Conservation (phyloP, 2,888 invertebrate species). For the Rhopalosiphum nymphaeae region DNA sequence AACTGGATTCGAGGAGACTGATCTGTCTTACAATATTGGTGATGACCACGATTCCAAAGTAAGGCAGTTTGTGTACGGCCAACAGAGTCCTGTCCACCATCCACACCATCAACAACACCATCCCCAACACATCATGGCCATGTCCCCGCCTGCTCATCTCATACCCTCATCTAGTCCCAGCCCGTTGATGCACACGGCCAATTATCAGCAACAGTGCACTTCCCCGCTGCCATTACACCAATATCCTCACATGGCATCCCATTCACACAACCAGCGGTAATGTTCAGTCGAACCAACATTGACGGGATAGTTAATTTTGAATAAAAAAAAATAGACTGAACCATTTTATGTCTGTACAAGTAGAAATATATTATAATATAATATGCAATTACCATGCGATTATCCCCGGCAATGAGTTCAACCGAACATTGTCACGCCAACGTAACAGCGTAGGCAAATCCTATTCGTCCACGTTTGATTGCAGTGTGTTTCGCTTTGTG, state of each 20-base stretch:
- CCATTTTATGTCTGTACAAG: constrained; percentile 30
- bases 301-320: constrained; percentile 9
- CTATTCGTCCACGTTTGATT: constrained; percentile 48
- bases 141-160: constrained; percentile 72
- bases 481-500: constrained; percentile 50
- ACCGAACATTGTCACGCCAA: constrained; percentile 41
- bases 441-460: constrained; percentile 45
- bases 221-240: constrained; percentile 74
- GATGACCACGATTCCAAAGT: constrained; percentile 94
- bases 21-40: constrained; percentile 95
- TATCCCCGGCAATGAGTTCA: constrained; percentile 41
- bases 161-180: constrained; percentile 79
- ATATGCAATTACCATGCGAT: not conserved
- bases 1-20: constrained; percentile 98
- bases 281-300: constrained; percentile 67
- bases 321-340: constrained; percentile 41
- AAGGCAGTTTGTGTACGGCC: constrained; percentile 93
- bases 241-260: constrained; percentile 72
- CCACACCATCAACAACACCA: constrained; percentile 70
- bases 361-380: constrained; percentile 5
- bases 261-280: constrained; percentile 87
- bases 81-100: constrained; percentile 74
- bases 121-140: constrained; percentile 74
- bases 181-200: constrained; percentile 75
- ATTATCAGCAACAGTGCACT: constrained; percentile 76